Evolutionary conservation across 1,140 invertebrate genomes (phyloP), one percentile per base, ranked within the genome.

Genomic region (Orchestia grillus): DNA sequence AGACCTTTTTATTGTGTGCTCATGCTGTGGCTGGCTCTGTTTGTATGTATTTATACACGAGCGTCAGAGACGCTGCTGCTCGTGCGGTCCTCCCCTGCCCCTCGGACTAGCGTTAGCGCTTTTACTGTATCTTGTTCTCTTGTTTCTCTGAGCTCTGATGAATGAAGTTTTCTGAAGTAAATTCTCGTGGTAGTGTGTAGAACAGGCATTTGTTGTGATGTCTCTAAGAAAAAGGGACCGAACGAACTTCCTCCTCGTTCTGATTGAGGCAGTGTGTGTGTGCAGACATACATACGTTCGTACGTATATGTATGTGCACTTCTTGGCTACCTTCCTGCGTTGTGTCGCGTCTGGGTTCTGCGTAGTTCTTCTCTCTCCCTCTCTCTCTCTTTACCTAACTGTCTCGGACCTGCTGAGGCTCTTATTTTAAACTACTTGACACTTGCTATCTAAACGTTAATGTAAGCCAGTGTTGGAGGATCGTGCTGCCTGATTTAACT

Each of bases 341-440:
- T 77, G 62, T 77, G 11, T 77, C 62, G 62, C 88, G 41, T 42
- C 88, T 91, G 88, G 88, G 41, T 91, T 19, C 88, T 94, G 92
- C 92, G 92, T 45, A 94, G 92, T 94, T 94, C 62, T 77, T 77
- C 62, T 36, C 1, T 77, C 62, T 77, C 62, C 36, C 62, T 77
- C 62, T 77, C 62, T 77, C 62, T 77, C 62, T 94, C 43, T 90
- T 90, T 44, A 90, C 88, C 28, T 90, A 90, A 90, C 88, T 90
- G 92, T 45, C 92, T 44, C 92, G 44, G 92, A 90, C 44, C 44
- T 41, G 43, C 8, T 44, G 41, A 15, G 43, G 88, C 92, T 94
- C 43, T 47, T 94, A 94, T 94, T 94, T 94, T 94, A 94, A 94
- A 94, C 92, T 94, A 94, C 92, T 94, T 94, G 92, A 94, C 92